Evolutionary conservation across 2,113 vertebrate species (phyloP), one percentile per base, ranked within the genome.

Genomic region (Pampusana beccarii): DNA sequence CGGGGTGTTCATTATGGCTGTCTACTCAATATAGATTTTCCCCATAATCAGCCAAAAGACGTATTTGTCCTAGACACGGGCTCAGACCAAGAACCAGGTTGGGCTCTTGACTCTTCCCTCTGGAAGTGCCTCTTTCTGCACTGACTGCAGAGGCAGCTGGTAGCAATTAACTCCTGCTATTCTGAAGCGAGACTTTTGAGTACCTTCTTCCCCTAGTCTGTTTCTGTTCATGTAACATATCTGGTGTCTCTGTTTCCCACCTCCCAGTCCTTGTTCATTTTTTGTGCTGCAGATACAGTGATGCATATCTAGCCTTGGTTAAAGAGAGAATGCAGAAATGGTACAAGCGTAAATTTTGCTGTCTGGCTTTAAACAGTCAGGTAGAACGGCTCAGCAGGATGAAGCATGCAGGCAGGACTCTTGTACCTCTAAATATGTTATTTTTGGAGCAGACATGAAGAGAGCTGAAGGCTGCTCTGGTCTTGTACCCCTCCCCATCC

Each of bases 1-100:
- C 1, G 9, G 13, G 8, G 8, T 38, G 13, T 65, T 84, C 0
- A 0, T 87, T 57, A 62, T 25, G 31, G 29, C 11, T 23, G 42
- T 61, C 19, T 48, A 21, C 31, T 69, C 48, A 42, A 0, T 11
- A 11, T 11, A 58, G 38, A 25, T 10, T 81, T 80, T 42, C 16
- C 75, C 42, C 11, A 7, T 31, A 28, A 25, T n/a, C 17, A 84
- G 29, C 14, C 64, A 53, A 57, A 51, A 58, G 12, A 67, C 90
- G 21, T 44, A 23, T 24, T 74, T 19, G 70, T 38, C 14, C 34
- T 66, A 48, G 44, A 16, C 15, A 28, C 2, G 11, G 25, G 12
- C 25, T 91, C 51, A 57, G 46, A 70, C 7, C 9, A 74, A 65
- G 23, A 57, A 13, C 34, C 50, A 36, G 25, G 4, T 64, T 71